phyloP scores from a whole-genome alignment of 2,113 vertebrate species.

The Phalacrocorax brasilianus region DNA sequence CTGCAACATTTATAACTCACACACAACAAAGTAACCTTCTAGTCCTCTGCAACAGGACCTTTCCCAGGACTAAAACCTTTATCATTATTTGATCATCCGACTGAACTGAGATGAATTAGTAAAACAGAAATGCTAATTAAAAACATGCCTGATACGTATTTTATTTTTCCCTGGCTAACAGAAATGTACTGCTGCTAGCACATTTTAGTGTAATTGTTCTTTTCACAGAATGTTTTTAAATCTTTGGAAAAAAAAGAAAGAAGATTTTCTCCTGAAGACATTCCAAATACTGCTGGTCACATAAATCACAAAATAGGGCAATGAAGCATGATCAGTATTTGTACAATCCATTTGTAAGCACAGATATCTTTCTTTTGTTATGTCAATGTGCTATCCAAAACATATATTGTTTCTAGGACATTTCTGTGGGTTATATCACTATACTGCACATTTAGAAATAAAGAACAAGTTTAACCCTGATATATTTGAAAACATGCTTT shows the following conservation, averaged over 20 bases:
- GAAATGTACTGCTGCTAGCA: not conserved
- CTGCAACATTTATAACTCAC: not conserved
- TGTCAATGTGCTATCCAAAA: not conserved
- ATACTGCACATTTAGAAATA: not conserved
- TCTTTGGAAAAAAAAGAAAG: not conserved
- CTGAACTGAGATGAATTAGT: not conserved
- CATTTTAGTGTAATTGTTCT: not conserved
- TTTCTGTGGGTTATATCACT: not conserved
- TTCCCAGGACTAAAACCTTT: not conserved
- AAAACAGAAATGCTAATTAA: not conserved
- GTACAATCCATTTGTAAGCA: not conserved
- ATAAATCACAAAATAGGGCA: not conserved
- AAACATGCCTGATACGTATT: not conserved
- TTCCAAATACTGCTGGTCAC: not conserved
- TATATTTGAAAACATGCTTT: not conserved
- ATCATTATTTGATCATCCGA: not conserved
- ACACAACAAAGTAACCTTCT: not conserved
- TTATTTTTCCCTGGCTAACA: not conserved
- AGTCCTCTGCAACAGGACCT: not conserved
- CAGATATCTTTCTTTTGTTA: not conserved
- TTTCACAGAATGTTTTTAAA: not conserved
- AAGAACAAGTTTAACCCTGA: not conserved
- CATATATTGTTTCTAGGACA: not conserved
- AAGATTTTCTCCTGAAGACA: not conserved
- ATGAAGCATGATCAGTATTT: not conserved